Percentiles rank a stretch among this genome's conserved stretches.
Evolutionary conservation across 2,888 invertebrate species (phyloP).

Genomic region (Philaethria dido): DNA sequence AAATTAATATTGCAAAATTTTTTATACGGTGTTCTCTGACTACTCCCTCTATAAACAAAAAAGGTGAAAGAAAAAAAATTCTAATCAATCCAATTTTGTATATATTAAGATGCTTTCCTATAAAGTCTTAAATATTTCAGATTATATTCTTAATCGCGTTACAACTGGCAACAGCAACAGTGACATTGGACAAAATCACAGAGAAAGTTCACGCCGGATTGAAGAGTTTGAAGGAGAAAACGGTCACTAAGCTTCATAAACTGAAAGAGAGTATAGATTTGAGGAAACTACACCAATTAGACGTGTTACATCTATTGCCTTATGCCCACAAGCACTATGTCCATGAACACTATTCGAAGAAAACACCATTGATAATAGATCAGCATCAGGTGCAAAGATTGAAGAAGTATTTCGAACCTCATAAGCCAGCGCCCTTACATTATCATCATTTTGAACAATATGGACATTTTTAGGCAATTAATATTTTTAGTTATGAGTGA

Average conservation of each 20-base stretch:
- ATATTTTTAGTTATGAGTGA: too few species aligned
- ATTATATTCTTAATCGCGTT: conserved; percentile 57
- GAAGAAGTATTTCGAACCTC: conserved; percentile 50
- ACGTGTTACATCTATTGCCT: conserved; percentile 42
- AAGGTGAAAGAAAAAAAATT: too few species aligned
- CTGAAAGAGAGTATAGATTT: conserved; percentile 50
- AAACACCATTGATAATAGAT: conserved; percentile 46
- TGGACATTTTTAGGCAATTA: conserved; percentile 34
- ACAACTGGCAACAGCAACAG: conserved; percentile 57
- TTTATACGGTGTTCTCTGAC: too few species aligned
- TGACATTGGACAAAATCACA: conserved; percentile 60
- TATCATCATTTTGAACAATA: conserved; percentile 39
- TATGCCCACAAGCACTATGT: conserved; percentile 47
- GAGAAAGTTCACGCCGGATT: conserved; percentile 53
- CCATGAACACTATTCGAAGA: conserved; percentile 47
- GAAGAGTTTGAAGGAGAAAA: conserved; percentile 51
- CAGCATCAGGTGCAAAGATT: conserved; percentile 48
- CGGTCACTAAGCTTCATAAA: conserved; percentile 51
- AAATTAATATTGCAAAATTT: too few species aligned
- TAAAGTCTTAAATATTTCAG: conserved; percentile 52
- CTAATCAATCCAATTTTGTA: too few species aligned
- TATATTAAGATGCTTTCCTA: too few species aligned
- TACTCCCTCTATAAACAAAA: too few species aligned
- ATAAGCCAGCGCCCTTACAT: conserved; percentile 43
- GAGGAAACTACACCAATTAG: conserved; percentile 48